Conservation (phyloP, 2,797 vertebrate genomes). For the Aphelocoma californica region DNA sequence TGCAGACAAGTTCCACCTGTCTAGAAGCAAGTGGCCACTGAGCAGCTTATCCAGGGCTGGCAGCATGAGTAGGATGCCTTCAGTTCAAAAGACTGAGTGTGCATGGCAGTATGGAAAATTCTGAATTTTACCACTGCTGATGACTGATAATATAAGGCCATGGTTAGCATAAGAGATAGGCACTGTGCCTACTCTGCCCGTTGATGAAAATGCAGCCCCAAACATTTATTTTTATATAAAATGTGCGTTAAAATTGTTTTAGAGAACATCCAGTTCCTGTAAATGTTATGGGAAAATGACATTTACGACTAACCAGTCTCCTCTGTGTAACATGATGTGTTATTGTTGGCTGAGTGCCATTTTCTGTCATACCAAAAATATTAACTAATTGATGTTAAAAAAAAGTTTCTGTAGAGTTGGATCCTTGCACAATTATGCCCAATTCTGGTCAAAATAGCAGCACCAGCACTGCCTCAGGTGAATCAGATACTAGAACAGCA, state of each 20-base stretch:
- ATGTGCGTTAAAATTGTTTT: conserved; percentile 58
- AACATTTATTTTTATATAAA: conserved; percentile 13
- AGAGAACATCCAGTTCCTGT: conserved; percentile 71
- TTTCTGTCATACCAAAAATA: conserved; percentile 70
- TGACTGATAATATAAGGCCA: neutral
- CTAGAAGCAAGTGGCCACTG: neutral
- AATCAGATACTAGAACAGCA: neutral
- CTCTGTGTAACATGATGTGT: conserved; percentile 65
- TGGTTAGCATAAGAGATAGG: neutral
- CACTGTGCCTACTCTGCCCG: neutral
- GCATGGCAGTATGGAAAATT: neutral
- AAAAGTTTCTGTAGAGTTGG: neutral
- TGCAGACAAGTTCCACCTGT: neutral
- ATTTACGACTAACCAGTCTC: conserved; percentile 67
- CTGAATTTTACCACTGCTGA: neutral
- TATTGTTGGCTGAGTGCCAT: conserved; percentile 68
- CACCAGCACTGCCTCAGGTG: neutral
- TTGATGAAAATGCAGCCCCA: neutral
- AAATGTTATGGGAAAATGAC: conserved; percentile 73
- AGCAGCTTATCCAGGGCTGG: neutral
- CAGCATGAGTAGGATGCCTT: neutral
- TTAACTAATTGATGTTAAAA: conserved; percentile 61
- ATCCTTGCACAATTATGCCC: conserved; percentile 13
- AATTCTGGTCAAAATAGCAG: conserved; percentile 25
- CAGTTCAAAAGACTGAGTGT: neutral